Percentiles rank a stretch among this genome's conserved stretches.
phyloP scores from a whole-genome alignment of 2,797 vertebrate species.

The Coregonus ussuriensis region DNA sequence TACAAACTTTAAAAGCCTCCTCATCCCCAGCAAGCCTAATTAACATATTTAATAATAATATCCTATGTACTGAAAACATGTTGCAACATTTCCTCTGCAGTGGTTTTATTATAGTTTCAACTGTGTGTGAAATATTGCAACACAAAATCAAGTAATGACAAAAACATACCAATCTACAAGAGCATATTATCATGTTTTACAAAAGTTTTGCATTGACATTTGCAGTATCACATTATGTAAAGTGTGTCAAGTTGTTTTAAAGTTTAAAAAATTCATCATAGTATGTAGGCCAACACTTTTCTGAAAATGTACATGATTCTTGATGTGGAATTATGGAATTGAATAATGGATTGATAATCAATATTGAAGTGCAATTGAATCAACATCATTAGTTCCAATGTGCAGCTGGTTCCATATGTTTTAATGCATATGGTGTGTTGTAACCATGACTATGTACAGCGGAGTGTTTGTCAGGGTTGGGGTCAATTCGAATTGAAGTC shows the following conservation, averaged over 20 bases:
- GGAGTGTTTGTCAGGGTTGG: no score
- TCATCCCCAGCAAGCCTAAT: not conserved
- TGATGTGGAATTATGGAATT: not conserved
- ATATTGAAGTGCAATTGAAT: no score
- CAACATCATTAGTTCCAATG: no score
- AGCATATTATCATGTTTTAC: not conserved
- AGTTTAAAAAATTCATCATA: not conserved
- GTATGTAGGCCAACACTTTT: not conserved
- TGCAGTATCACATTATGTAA: not conserved
- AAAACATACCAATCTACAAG: not conserved
- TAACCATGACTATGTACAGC: no score
- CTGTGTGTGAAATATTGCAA: not conserved
- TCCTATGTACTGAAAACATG: not conserved
- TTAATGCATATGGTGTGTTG: no score
- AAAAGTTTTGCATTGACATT: not conserved
- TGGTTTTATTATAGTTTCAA: not conserved
- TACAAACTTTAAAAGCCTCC: not conserved
- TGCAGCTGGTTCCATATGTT: no score
- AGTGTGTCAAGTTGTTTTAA: not conserved
- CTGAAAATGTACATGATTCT: not conserved
- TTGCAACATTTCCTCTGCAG: not conserved
- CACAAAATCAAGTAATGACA: not conserved
- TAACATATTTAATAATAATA: not conserved
- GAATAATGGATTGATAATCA: not conserved
- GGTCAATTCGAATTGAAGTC: no score